Percentiles rank a stretch among this genome's conserved stretches.
Evolutionary conservation across 2,888 invertebrate species (phyloP).

Genomic region (Spodoptera picta): DNA sequence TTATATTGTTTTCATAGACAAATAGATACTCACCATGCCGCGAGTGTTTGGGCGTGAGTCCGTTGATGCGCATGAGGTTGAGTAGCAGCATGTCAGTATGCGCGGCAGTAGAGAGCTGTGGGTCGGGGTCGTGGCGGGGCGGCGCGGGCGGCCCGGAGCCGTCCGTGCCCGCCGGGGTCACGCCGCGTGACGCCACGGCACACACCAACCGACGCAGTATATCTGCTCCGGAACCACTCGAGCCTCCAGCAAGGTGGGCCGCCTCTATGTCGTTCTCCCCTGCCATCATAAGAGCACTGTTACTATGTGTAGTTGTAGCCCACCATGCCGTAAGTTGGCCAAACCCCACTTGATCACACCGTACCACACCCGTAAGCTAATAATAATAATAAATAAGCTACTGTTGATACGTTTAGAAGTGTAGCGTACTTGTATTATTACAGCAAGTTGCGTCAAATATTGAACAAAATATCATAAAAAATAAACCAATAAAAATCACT

Average conservation of each 20-base stretch:
- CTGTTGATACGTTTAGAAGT: not conserved
- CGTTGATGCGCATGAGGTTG: slow-evolving; percentile 83
- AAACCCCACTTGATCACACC: slow-evolving; percentile 43
- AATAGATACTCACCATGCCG: slow-evolving; percentile 65
- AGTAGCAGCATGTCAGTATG: slow-evolving; percentile 83
- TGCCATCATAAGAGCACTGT: slow-evolving; percentile 44
- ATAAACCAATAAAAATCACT: too few relatives aligned
- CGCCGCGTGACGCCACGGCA: slow-evolving; percentile 66
- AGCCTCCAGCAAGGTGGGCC: slow-evolving; percentile 57
- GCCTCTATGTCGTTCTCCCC: slow-evolving; percentile 84
- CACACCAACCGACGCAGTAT: slow-evolving; percentile 77
- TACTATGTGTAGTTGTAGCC: not conserved
- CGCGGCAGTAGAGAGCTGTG: slow-evolving; percentile 77
- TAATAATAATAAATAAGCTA: too few relatives aligned
- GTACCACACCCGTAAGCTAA: slow-evolving; percentile 24
- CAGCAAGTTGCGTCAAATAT: slow-evolving; percentile 15
- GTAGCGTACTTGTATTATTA: not conserved
- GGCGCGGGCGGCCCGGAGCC: slow-evolving; percentile 43
- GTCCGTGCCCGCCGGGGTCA: slow-evolving; percentile 64
- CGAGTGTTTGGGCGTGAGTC: slow-evolving; percentile 73
- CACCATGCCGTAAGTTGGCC: slow-evolving; percentile 11
- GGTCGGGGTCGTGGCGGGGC: slow-evolving; percentile 67
- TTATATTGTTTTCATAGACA: too few relatives aligned
- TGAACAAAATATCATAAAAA: too few relatives aligned
- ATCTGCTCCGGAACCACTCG: slow-evolving; percentile 61